These are phyloP conservation scores for Chrysodeixis includens DNA, from an alignment of 2,888 invertebrate species.

Conservation along the genomic window DNA sequence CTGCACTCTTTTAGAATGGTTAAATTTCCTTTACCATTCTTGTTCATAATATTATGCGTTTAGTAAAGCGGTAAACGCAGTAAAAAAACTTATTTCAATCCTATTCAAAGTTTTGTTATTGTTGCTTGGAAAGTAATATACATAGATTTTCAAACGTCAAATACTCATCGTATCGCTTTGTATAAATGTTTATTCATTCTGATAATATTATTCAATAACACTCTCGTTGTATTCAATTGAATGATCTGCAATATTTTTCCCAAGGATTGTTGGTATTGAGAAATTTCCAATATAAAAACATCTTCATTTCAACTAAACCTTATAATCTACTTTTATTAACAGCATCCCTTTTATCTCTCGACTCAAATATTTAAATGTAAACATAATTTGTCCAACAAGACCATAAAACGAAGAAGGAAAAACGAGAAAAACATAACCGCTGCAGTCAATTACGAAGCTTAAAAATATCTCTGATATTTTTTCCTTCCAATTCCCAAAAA, in stretches of 20 bases:
- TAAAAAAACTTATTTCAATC: no score
- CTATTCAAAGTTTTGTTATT: background rate
- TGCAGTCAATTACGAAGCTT: conserved; percentile 84
- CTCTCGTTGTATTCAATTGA: conserved; percentile 8
- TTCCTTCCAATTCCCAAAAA: conserved; percentile 76
- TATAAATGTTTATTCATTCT: conserved; percentile 18
- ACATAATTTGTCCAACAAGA: conserved; percentile 75
- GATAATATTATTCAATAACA: conserved; percentile 26
- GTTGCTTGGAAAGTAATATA: background rate
- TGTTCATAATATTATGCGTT: no score
- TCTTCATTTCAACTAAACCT: conserved; percentile 66
- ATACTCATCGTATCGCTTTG: conserved; percentile 15
- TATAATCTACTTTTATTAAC: conserved; percentile 76
- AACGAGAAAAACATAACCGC: conserved; percentile 70
- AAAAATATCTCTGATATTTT: conserved; percentile 84
- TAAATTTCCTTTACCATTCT: no score
- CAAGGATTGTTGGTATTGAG: conserved; percentile 48
- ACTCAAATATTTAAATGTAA: conserved; percentile 75
- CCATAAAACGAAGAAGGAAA: conserved; percentile 68
- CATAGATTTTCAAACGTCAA: conserved; percentile 13
- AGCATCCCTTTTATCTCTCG: conserved; percentile 71
- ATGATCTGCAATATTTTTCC: conserved; percentile 23
- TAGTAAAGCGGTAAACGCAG: no score
- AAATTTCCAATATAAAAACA: conserved; percentile 60
- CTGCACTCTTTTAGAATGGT: no score